Base-by-base conservation (phyloP, 2,888 invertebrate species). In the Mythimna pallens region DNA sequence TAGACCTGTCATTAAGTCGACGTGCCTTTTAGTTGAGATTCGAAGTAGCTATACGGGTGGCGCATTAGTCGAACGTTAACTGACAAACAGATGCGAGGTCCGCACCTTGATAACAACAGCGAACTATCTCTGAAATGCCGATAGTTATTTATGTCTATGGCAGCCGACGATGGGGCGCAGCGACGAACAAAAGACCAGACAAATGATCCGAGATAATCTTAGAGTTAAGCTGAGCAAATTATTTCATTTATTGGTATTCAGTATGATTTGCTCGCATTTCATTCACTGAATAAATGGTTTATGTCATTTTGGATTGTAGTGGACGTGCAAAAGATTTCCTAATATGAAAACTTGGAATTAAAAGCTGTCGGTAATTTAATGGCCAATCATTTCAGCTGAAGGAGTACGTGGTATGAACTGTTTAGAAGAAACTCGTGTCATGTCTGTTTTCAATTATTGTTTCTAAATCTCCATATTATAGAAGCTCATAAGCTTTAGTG, bases 71-170 rank as follows among this genome's bases (percentile, higher is more conserved):
- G 86, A 84, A 87, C 84, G 88, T 86, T 90, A 92, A 92, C 93
- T 92, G 91, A 93, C 93, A 93, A 94, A 95, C 94, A 94, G 95
- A 95, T 95, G 94, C 93, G 92, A 92, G 93, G 89, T 86, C 87
- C 86, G 76, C 80, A 82, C 86, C 78, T 87, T 91, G 96, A 95
- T 95, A 96, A 95, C 94, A 93, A 91, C 90, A 89, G 88, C 89
- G 88, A 91, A 91, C 90, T 94, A 94, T 95, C 95, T 92, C 78
- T 92, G 92, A 92, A 92, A 94, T 92, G 92, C 92, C 93, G 92
- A 94, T 93, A 89, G 94, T 95, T 93, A 95, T 96, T 96, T 94
- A 96, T 94, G 92, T 92, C 89, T 89, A 89, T 89, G 91, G 87
- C 91, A 86, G 84, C 81, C 91, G 89, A 87, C 89, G 89, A 92